Evolutionary conservation across 2,888 invertebrate species (phyloP).

Genomic region (Diaphora mendica): DNA sequence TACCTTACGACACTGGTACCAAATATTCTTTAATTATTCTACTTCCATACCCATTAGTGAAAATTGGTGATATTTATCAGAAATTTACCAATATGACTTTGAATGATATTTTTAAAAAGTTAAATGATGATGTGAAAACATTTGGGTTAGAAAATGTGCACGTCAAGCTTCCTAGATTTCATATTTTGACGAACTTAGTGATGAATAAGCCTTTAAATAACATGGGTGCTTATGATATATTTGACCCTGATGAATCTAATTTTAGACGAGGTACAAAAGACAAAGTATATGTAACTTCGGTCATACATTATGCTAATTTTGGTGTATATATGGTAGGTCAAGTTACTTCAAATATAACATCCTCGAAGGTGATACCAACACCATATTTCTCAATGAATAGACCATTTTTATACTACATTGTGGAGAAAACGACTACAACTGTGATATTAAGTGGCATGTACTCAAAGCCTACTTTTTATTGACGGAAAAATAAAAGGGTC

Average conservation of each 20-base stretch:
- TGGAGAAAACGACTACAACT: constrained; percentile 88
- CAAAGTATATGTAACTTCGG: constrained; percentile 86
- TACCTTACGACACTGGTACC: constrained; percentile 88
- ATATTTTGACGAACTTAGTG: constrained; percentile 86
- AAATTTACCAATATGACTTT: constrained; percentile 79
- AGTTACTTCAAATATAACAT: constrained; percentile 83
- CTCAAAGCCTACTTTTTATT: constrained; percentile 76
- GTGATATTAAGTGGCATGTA: constrained; percentile 89
- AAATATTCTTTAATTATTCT: constrained; percentile 88
- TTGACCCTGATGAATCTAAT: constrained; percentile 84
- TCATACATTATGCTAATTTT: constrained; percentile 90
- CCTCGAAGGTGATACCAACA: constrained; percentile 84
- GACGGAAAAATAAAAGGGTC: constrained; percentile 20
- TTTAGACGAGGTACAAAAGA: constrained; percentile 85
- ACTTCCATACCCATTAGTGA: constrained; percentile 86
- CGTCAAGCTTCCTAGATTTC: constrained; percentile 88
- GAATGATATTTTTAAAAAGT: constrained; percentile 78
- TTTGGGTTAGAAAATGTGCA: constrained; percentile 87
- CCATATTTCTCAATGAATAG: constrained; percentile 88
- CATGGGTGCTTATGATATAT: constrained; percentile 90
- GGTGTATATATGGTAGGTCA: constrained; percentile 92
- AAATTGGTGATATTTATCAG: constrained; percentile 79
- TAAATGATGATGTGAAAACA: constrained; percentile 78
- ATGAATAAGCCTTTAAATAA: constrained; percentile 85
- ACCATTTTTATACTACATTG: constrained; percentile 89